phyloP scores from a whole-genome alignment of 2,888 invertebrate species.

The Orthonevra nobilis region DNA sequence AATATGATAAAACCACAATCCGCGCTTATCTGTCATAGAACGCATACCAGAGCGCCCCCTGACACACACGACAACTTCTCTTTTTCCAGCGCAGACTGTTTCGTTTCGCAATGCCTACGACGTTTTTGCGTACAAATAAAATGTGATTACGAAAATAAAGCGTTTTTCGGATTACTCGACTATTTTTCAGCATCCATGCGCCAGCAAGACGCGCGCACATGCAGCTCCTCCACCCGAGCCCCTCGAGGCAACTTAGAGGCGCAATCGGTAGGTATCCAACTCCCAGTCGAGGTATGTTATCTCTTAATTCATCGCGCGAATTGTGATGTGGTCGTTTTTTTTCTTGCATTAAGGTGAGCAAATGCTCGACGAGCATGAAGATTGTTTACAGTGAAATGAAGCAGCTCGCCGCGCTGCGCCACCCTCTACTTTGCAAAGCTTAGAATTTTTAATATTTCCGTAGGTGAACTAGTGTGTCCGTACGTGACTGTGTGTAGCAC shows the following conservation, averaged over 20 bases:
- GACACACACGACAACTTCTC: background rate
- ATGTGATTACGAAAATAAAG: slow-evolving; percentile 65
- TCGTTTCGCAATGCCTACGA: slow-evolving; percentile 45
- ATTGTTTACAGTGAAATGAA: slow-evolving; percentile 41
- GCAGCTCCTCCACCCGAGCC: slow-evolving; percentile 28
- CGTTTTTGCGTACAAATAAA: slow-evolving; percentile 58
- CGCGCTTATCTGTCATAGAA: slow-evolving; percentile 37
- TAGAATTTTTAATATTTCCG: slow-evolving; percentile 3
- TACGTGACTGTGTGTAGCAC: slow-evolving; percentile 1
- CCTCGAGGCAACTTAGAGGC: slow-evolving; percentile 24
- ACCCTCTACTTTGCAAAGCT: slow-evolving; percentile 6
- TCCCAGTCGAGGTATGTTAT: slow-evolving; percentile 52
- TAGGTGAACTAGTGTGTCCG: background rate
- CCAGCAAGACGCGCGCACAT: slow-evolving; percentile 40
- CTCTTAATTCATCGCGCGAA: slow-evolving; percentile 44
- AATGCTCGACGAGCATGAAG: slow-evolving; percentile 57
- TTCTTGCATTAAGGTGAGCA: slow-evolving; percentile 56
- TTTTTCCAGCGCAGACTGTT: slow-evolving; percentile 15
- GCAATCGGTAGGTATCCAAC: too few relatives aligned
- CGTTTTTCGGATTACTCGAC: slow-evolving; percentile 56
- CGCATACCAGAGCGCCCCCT: slow-evolving; percentile 44
- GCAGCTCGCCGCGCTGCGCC: slow-evolving; percentile 25
- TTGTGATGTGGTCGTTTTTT: slow-evolving; percentile 9
- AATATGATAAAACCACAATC: slow-evolving; percentile 60
- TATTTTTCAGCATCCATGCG: slow-evolving; percentile 44